phyloP scores from a whole-genome alignment of 2,888 invertebrate genomes.

The Amiota mariae region DNA sequence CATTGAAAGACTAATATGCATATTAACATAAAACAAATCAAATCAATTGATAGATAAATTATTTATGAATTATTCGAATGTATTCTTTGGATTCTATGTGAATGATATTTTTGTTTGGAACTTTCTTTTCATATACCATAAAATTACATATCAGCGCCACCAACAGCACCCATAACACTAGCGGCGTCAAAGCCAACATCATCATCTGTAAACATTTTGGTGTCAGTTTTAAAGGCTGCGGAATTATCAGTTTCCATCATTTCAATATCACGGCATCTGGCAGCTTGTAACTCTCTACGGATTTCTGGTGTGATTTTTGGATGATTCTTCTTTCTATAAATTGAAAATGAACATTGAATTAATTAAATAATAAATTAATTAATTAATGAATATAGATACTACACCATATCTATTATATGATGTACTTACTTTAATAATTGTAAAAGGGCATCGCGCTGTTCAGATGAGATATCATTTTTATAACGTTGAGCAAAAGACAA shows the following conservation, averaged over 20 bases:
- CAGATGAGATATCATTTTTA: constrained; percentile 93
- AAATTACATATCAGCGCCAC: too few relatives aligned
- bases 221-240: constrained; percentile 48
- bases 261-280: constrained; percentile 85
- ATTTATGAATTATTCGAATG: too few relatives aligned
- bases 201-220: constrained; percentile 64
- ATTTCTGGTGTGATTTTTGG: constrained; percentile 82
- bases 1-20: too few relatives aligned
- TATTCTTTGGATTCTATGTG: too few relatives aligned
- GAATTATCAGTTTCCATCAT: constrained; percentile 69
- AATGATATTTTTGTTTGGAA: too few relatives aligned
- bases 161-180: too few relatives aligned
- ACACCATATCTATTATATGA: too few relatives aligned
- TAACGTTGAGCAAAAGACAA: constrained; percentile 96
- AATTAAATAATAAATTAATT: not conserved
- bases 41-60: too few relatives aligned
- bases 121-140: too few relatives aligned
- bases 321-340: constrained; percentile 70
- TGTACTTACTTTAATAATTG: constrained; percentile 77
- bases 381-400: too few relatives aligned
- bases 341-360: constrained; percentile 27
- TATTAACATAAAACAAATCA: too few relatives aligned
- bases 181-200: constrained; percentile 54
- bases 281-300: constrained; percentile 87
- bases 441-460: constrained; percentile 90